Base-by-base conservation (phyloP, 2,888 invertebrate species). In the Tortrix viridana region DNA sequence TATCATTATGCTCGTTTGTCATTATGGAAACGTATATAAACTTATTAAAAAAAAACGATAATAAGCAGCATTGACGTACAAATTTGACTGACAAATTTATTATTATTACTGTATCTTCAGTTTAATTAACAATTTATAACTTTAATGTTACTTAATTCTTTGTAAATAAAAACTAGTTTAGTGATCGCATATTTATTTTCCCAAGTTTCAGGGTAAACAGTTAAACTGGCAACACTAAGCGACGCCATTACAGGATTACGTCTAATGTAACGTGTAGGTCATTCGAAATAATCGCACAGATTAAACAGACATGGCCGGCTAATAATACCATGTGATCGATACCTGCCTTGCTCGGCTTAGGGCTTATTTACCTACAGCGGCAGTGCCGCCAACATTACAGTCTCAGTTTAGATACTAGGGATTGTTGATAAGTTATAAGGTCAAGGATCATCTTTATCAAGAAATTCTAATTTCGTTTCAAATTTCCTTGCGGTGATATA, bases 201-300 rank as follows among this genome's bases (percentile, higher is more conserved):
- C 64, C 62, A 47, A 26, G 55, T 48, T 44, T 47, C 20, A 20
- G 48, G 46, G 49, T 54, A 54, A 68, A 62, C 65, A 59, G 57
- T 44, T 63, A 47, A 46, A 53, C 82, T 84, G 82, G 84, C 81
- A 85, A 82, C 83, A 84, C 80, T 69, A 70, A 71, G 68, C 70
- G 79, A 81, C 79, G 81, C 86, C 86, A 88, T 89, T 86, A 85
- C 79, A 75, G 81, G 90, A 89, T 90, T 88, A 89, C 87, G 82
- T 81, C 82, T 88, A 89, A 87, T 89, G 89, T 88, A 82, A 89
- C 84, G 87, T 84, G 85, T 79, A 79, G 87, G 85, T 84, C 86
- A 91, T 91, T 89, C 88, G 86, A 91, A 90, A 91, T 91, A 90
- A 91, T 90, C 88, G 83, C 87, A 74, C 80, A 82, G 88, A 89